A percentile compares a stretch with the other conserved stretches of the same genome.
Evolutionary conservation across 2,888 invertebrate species (phyloP).

Genomic region (Sminthurinus aureus): DNA sequence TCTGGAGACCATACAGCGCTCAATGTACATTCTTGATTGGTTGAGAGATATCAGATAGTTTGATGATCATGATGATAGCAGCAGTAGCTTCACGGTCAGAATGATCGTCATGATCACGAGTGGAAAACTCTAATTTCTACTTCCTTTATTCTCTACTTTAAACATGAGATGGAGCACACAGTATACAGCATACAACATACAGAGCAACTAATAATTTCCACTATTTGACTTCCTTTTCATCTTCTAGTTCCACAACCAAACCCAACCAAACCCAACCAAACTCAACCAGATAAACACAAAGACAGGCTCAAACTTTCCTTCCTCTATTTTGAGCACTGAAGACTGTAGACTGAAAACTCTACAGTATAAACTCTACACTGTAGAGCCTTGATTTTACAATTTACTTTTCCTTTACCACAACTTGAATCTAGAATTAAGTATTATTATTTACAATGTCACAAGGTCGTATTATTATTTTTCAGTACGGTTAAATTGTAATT

Average conservation of each 20-base stretch:
- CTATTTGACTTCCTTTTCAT: slow-evolving; percentile 16
- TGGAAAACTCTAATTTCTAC: slow-evolving; percentile 9
- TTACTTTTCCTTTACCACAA: no score
- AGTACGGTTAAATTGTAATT: no score
- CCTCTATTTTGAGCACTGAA: no score
- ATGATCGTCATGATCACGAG: not conserved
- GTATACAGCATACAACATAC: not conserved
- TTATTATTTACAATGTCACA: not conserved
- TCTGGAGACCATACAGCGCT: not conserved
- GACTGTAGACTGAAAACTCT: no score
- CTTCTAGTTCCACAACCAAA: not conserved
- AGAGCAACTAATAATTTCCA: slow-evolving; percentile 13
- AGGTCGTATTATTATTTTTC: no score
- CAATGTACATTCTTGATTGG: not conserved
- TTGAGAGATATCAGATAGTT: slow-evolving; percentile 4
- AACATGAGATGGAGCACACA: no score
- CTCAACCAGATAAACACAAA: not conserved
- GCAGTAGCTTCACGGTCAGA: not conserved
- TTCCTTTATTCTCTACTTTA: not conserved
- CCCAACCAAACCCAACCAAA: not conserved
- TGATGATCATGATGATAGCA: slow-evolving; percentile 19
- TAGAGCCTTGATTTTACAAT: no score
- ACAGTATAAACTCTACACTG: no score
- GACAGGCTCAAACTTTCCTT: not conserved
- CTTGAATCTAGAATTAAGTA: not conserved